Base-by-base conservation (phyloP, 2,888 invertebrate genomes). In the Coenonympha arcania region DNA sequence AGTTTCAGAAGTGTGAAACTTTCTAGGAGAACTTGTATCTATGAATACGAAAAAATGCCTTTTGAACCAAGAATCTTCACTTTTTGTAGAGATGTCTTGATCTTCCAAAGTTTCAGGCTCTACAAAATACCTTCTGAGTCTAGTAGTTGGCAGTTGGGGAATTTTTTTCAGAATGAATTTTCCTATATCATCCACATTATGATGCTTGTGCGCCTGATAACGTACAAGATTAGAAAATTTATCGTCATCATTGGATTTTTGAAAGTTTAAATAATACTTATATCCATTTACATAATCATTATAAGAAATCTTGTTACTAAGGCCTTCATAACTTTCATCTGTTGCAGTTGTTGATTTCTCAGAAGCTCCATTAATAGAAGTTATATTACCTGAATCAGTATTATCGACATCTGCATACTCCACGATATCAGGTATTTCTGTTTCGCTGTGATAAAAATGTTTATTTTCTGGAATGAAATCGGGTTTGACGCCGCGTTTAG, bases 121-220 rank as follows among this genome's bases (percentile, higher is more conserved):
- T 16, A 79, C 77, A 26, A 73, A 72, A 50, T 73, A 68, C 11
- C 58, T 39, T 55, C 62, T 64, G 15, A 54, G 49, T 8, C 57
- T 51, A 16, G 56, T 57, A 3, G 57, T 20, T 4, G 74, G 68
- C 31, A 79, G 6, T 11, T 61, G 60, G 4, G 84, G 84, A 52
- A 84, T 62, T 63, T 81, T 84, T 22, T 72, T 65, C 1, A 83
- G 57, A 41, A 84, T 84, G 45, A 58, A 80, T 54, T 83, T 84
- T n/a, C 84, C 84, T 6, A 84, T 83, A 46, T 83, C 83, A 28
- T 84, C 76, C 3, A 84, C 83, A 9, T 63, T 77, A 34, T 84
- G 84, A 45, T 84, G 84, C 56, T 58, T 73, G 28, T 84, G 84
- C 1, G 84, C 84, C 62, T 84, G 81, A 49, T 81, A 84, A 30